Evolutionary conservation across 1,140 invertebrate species (phyloP).

Genomic region (Scylla paramamosain): DNA sequence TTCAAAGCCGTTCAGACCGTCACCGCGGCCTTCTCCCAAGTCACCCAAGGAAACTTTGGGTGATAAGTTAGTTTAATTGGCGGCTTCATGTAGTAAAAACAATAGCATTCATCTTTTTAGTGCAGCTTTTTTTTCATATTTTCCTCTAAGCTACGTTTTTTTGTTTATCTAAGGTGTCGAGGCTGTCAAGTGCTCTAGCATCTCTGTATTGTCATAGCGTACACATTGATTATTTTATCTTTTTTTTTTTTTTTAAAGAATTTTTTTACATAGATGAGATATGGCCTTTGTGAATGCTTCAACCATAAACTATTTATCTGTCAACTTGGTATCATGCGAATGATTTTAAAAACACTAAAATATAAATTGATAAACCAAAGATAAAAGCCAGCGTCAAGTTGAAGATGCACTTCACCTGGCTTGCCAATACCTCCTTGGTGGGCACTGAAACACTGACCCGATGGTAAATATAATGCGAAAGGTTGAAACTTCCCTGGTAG

Average conservation of each 20-base stretch:
- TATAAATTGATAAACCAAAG: background rate
- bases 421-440: background rate
- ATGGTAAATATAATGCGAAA: background rate
- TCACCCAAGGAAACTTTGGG: background rate
- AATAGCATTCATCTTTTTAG: background rate
- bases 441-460: background rate
- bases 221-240: constrained; percentile 35
- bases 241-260: constrained; percentile 35
- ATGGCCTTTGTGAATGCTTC: constrained; percentile 36
- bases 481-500: background rate
- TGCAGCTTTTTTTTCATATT: constrained; percentile 35
- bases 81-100: constrained; percentile 22
- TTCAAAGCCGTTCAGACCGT: constrained; percentile 3
- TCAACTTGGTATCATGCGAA: background rate
- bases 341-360: background rate
- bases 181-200: background rate
- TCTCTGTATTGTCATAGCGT: background rate
- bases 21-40: constrained; percentile 8
- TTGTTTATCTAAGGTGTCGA: background rate
- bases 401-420: too few relatives aligned
- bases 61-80: constrained; percentile 23
- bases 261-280: constrained; percentile 57
- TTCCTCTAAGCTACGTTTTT: background rate
- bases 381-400: background rate
- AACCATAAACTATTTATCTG: background rate